phyloP scores from a whole-genome alignment of 1,140 invertebrate species.

The Bombus superbus region DNA sequence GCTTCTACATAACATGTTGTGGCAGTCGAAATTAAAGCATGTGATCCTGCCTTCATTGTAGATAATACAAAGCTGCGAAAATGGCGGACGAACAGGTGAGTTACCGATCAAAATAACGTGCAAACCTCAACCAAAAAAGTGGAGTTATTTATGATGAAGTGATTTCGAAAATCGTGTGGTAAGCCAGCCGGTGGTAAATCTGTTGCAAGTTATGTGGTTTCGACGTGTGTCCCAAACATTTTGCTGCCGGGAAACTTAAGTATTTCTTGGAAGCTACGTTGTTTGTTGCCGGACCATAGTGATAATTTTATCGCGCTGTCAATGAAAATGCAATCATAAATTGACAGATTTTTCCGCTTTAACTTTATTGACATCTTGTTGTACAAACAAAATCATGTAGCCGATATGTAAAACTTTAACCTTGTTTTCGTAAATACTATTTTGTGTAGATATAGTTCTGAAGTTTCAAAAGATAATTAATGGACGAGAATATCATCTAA shows the following conservation, averaged over 20 bases:
- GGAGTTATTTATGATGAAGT: constrained; percentile 45
- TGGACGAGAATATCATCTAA: constrained; percentile 21
- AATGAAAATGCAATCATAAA: constrained; percentile 37
- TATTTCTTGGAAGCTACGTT: constrained; percentile 22
- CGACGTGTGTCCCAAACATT: constrained; percentile 41
- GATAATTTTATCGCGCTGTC: constrained; percentile 48
- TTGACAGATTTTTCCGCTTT: background rate
- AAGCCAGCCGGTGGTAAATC: constrained; percentile 40
- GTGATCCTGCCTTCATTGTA: constrained; percentile 71
- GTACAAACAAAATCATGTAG: constrained; percentile 13
- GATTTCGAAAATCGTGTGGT: constrained; percentile 26
- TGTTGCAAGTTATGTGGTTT: constrained; percentile 41
- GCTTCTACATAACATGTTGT: constrained; percentile 51
- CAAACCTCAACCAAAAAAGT: constrained; percentile 41
- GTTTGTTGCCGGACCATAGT: constrained; percentile 53
- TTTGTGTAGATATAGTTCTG: constrained; percentile 34
- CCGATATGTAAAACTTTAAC: constrained; percentile 30
- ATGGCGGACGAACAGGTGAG: constrained; percentile 87
- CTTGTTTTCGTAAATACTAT: constrained; percentile 29
- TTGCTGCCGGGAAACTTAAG: constrained; percentile 27
- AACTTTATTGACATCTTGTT: constrained; percentile 10
- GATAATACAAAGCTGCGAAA: constrained; percentile 82
- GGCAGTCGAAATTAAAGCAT: constrained; percentile 58
- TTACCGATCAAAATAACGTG: constrained; percentile 75
- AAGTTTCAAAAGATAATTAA: constrained; percentile 41